Conservation (phyloP, 2,888 invertebrate species). For the Trachelus troglodyta region DNA sequence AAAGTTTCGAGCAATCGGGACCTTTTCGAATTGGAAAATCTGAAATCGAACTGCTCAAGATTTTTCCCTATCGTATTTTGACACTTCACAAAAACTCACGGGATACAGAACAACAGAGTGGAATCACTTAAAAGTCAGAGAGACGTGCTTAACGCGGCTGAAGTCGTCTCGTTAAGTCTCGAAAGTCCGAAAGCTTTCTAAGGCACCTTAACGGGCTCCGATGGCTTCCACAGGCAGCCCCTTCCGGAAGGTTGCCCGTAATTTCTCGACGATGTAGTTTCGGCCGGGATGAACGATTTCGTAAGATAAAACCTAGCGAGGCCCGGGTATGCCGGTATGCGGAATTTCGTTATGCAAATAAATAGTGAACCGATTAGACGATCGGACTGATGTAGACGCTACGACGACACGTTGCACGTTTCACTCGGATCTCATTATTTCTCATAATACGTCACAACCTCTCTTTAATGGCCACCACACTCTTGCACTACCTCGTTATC, state of each 20-base stretch:
- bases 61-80: neutral
- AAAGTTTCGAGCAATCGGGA: neutral
- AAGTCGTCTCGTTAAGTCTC: neutral
- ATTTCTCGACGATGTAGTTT: neutral
- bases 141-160: neutral
- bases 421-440: neutral
- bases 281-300: neutral
- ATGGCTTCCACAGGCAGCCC: neutral
- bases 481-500: neutral
- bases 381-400: neutral
- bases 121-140: neutral
- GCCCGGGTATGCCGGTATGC: slow-evolving; percentile 9
- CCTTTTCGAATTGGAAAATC: neutral
- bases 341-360: slow-evolving; percentile 23
- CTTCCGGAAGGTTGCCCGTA: neutral
- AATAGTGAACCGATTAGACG: slow-evolving; percentile 5
- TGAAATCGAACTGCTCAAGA: neutral
- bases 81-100: neutral
- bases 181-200: neutral
- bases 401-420: neutral
- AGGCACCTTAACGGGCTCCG: neutral
- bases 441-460: neutral
- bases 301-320: slow-evolving; percentile 1
- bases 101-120: neutral
- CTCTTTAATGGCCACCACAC: neutral